Percentiles rank a stretch among this genome's conserved stretches.
phyloP scores from a whole-genome alignment of 2,113 vertebrate species.

The Pedetes capensis region DNA sequence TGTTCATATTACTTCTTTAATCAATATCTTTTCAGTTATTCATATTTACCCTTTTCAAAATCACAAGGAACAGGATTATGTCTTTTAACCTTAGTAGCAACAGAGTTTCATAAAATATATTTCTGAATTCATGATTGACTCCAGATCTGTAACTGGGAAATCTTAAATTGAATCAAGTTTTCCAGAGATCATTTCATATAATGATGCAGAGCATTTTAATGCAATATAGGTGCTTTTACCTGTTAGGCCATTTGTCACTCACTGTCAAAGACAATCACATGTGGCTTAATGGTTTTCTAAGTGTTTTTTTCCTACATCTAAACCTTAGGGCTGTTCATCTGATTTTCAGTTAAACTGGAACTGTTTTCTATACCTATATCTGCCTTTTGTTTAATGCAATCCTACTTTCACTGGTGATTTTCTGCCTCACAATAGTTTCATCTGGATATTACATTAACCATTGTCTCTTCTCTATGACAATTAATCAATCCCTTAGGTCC shows the following conservation, averaged over 20 bases:
- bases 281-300: neutral
- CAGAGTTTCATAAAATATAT: conserved; percentile 66
- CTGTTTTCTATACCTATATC: neutral
- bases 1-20: conserved; percentile 73
- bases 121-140: conserved; percentile 64
- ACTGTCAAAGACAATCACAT: neutral
- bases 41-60: conserved; percentile 73
- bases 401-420: neutral
- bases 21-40: conserved; percentile 72
- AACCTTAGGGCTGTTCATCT: neutral
- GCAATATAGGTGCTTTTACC: conserved; percentile 45
- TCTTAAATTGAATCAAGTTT: conserved; percentile 60
- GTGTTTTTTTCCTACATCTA: neutral
- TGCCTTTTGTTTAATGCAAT: neutral
- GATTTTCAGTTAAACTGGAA: neutral
- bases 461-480: neutral
- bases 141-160: conserved; percentile 49
- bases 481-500: conserved; percentile 47
- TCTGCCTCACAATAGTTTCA: conserved; percentile 12
- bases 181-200: conserved; percentile 40
- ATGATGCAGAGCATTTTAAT: conserved; percentile 53
- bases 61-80: conserved; percentile 66
- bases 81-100: conserved; percentile 64
- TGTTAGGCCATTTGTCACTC: conserved; percentile 43
- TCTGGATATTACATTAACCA: neutral